Evolutionary conservation across 2,888 invertebrate species (phyloP), one percentile per base, ranked within the genome.

Genomic region (Drosophila peninsularis): DNA sequence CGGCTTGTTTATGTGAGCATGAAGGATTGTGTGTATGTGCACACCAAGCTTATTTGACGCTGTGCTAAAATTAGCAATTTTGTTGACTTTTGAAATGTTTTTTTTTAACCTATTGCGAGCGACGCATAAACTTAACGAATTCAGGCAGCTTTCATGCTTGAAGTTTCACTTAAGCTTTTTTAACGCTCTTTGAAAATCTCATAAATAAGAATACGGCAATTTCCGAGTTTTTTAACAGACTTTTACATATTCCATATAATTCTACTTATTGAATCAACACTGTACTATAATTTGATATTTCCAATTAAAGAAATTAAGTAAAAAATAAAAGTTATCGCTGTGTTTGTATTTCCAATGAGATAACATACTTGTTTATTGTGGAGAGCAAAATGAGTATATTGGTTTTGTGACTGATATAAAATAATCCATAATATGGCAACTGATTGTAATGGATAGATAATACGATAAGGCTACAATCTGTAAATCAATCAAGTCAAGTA

Each of bases 111-210:
- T 30, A 5, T 45, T 45, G 17, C 27, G 4, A 0, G 42, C 1
- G 13, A 2, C 14, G n/a, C 24, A 4, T n/a, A n/a, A 27, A 5
- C 10, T 45, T 45, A n/a, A n/a, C n/a, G 11, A 47, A 11, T 17
- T 47, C 17, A 3, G 30, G 27, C 30, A 47, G 45, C 45, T 47
- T 47, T 47, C 45, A 27, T 27, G 45, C 45, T 45, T 27, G 21
- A 21, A 1, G 7, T 1, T 24, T 21, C 3, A 11, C 4, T 27
- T 17, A 30, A 30, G 45, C 27, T 45, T 47, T 32, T 19, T 17
- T 0, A 19, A 47, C 6, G 47, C 17, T 30, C 27, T 19, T 17
- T 19, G 30, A 13, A 30, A 27, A 27, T 45, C n/a, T 27, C n/a
- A 11, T 27, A n/a, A 45, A 14, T 42, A 2, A 11, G 0, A 24